These are phyloP conservation scores for Gymnocypris eckloni DNA, from an alignment of 2,797 vertebrate genomes.

Conservation along the genomic window DNA sequence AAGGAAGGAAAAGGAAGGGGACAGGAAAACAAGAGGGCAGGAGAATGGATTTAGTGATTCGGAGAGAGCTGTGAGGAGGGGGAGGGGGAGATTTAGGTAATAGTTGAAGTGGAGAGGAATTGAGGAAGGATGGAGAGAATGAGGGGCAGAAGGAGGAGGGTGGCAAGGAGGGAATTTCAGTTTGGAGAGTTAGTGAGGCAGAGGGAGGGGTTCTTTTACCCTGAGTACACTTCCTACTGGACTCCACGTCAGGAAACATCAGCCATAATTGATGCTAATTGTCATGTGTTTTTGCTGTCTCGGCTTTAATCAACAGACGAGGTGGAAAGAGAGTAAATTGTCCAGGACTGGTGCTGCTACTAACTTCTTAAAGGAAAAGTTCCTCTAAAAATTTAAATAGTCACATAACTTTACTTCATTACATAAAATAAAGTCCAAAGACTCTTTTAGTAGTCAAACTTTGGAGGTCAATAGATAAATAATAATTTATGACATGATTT, in stretches of 20 bases:
- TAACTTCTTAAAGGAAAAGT: constrained; percentile 13
- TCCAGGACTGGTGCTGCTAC: constrained; percentile 12
- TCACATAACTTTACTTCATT: not conserved
- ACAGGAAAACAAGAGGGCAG: constrained; percentile 44
- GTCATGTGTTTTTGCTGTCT: constrained; percentile 65
- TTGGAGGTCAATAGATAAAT: not conserved
- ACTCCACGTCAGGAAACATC: constrained; percentile 61
- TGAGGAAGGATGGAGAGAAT: constrained; percentile 30
- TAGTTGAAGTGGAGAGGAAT: constrained; percentile 55
- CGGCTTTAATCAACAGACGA: constrained; percentile 54
- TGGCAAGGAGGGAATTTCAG: constrained; percentile 34
- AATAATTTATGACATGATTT: not conserved
- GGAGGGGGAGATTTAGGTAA: constrained; percentile 55
- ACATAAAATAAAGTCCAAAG: not conserved
- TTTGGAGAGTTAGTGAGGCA: constrained; percentile 22
- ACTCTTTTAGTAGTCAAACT: not conserved
- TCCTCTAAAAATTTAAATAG: not conserved
- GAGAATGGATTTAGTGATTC: constrained; percentile 54
- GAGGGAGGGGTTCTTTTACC: constrained; percentile 38
- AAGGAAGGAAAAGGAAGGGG: constrained; percentile 50
- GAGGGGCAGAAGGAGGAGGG: constrained; percentile 44
- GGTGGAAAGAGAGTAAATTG: constrained; percentile 47
- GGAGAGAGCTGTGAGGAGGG: constrained; percentile 24
- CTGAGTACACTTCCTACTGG: constrained; percentile 60
- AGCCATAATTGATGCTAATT: constrained; percentile 71